These are phyloP conservation scores for Hemaris fuciformis DNA, from an alignment of 2,888 invertebrate species.

Conservation along the genomic window DNA sequence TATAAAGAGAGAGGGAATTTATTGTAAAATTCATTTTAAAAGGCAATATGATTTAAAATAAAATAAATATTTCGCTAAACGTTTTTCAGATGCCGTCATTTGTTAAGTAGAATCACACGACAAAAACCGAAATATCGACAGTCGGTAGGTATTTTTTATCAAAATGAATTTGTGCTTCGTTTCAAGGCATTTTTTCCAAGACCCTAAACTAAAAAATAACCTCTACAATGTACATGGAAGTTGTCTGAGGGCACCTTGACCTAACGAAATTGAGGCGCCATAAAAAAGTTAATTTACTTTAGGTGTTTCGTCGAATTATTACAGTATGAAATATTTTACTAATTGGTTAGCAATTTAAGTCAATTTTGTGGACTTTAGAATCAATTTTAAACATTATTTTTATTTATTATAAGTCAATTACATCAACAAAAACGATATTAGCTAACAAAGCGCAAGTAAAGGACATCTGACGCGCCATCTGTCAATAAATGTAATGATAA, in stretches of 20 bases:
- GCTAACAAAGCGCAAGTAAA: no score
- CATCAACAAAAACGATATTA: not conserved
- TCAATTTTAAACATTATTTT: not conserved
- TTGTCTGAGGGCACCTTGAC: slow-evolving; percentile 6
- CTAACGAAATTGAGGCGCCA: slow-evolving; percentile 17
- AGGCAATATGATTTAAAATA: no score
- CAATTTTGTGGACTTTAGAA: not conserved
- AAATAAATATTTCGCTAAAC: not conserved
- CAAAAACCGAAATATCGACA: not conserved
- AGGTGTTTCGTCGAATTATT: not conserved
- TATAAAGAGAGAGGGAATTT: no score
- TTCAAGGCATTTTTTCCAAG: not conserved
- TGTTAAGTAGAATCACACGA: not conserved
- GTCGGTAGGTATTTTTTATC: not conserved
- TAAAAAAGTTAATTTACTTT: slow-evolving; percentile 1
- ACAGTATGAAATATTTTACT: not conserved
- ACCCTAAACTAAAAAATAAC: not conserved
- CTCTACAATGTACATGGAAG: not conserved
- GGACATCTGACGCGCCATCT: no score
- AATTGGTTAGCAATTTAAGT: not conserved
- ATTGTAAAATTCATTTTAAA: no score
- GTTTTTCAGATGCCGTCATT: not conserved
- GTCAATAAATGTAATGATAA: no score
- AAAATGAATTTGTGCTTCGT: not conserved
- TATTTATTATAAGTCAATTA: not conserved